These are phyloP conservation scores for Leptopilina boulardi DNA, from an alignment of 1,140 invertebrate genomes.

Conservation along the genomic window DNA sequence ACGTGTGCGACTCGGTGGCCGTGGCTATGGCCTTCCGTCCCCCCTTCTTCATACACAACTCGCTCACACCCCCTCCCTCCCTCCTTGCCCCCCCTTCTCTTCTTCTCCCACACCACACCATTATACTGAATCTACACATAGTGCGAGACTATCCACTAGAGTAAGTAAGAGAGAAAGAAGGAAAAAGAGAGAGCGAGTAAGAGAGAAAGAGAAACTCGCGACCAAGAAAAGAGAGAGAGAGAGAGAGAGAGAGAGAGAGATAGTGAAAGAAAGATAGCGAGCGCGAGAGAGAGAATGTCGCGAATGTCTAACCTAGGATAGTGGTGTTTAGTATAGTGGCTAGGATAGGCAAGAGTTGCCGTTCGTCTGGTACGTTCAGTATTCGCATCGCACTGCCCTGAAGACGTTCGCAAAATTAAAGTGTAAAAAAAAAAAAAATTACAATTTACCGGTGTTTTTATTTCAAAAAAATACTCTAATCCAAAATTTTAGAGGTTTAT, in stretches of 20 bases:
- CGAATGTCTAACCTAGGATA: slow-evolving; percentile 72
- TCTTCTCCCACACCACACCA: slow-evolving; percentile 4
- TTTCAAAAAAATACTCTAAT: not conserved
- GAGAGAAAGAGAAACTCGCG: slow-evolving; percentile 24
- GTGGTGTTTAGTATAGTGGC: slow-evolving; percentile 68
- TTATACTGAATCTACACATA: slow-evolving; percentile 50
- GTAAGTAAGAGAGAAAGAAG: slow-evolving; percentile 36
- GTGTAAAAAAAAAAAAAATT: not conserved
- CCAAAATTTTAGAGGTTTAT: too few relatives aligned
- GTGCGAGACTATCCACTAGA: slow-evolving; percentile 47
- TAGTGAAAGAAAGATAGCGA: slow-evolving; percentile 40
- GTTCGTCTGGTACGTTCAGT: slow-evolving; percentile 67
- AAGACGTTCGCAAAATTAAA: slow-evolving; percentile 44
- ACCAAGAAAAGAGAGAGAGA: slow-evolving; percentile 39
- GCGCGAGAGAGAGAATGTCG: slow-evolving; percentile 61
- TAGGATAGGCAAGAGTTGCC: slow-evolving; percentile 68
- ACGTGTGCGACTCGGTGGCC: slow-evolving; percentile 68
- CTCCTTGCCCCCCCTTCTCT: slow-evolving; percentile 43
- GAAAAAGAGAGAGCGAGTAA: slow-evolving; percentile 13
- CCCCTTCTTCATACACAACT: slow-evolving; percentile 43
- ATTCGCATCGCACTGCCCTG: slow-evolving; percentile 56
- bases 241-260: slow-evolving; percentile 34
- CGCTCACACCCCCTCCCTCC: slow-evolving; percentile 24
- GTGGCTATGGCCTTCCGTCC: slow-evolving; percentile 75
- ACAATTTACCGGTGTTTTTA: not conserved